Conservation (phyloP, 2,113 vertebrate species). For the Cyanoramphus novaezelandiae region DNA sequence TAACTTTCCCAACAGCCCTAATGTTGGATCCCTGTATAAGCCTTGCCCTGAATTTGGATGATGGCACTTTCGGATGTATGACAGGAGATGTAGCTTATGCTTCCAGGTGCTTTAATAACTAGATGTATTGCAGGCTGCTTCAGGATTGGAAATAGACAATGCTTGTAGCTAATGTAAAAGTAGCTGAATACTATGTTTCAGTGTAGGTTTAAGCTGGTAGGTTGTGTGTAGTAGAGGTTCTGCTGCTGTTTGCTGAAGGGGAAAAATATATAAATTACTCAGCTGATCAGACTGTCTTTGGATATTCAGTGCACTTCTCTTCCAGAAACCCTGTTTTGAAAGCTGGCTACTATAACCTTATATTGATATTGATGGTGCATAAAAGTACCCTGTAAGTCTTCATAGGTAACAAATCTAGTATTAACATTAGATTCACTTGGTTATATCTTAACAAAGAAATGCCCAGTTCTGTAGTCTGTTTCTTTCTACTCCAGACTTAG, state of each 20-base stretch:
- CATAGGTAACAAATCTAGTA: not conserved
- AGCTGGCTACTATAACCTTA: not conserved
- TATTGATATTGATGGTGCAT: not conserved
- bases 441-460: not conserved
- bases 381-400: not conserved
- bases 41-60: not conserved
- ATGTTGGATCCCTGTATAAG: not conserved
- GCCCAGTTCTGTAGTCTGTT: not conserved
- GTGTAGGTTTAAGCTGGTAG: not conserved
- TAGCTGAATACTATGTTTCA: not conserved
- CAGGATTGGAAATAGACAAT: not conserved
- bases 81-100: not conserved
- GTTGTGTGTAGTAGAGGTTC: not conserved
- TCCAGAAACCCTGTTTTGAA: not conserved
- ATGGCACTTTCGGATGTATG: not conserved
- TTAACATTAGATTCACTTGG: not conserved
- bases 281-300: not conserved
- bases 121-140: not conserved
- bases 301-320: not conserved
- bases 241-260: not conserved
- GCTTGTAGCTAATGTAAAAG: not conserved
- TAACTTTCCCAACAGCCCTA: not conserved
- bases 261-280: not conserved
- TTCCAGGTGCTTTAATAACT: not conserved
- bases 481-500: not conserved